Conservation (phyloP, 2,888 invertebrate species). For the Oeneis ivallda region DNA sequence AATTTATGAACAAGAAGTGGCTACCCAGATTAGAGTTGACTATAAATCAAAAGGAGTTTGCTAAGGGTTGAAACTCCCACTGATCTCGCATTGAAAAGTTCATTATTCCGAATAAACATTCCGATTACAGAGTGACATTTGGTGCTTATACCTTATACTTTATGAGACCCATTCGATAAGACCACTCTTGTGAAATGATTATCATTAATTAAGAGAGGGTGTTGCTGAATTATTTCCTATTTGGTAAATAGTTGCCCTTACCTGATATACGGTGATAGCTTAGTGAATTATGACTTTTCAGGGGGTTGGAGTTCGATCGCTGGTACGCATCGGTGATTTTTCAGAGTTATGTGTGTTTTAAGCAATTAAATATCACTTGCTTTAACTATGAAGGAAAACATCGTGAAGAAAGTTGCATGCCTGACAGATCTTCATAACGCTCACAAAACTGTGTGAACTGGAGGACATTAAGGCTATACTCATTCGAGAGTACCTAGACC, state of each 20-base stretch:
- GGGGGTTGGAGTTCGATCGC: too few relatives aligned
- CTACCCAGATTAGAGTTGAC: constrained; percentile 1
- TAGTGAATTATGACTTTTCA: too few relatives aligned
- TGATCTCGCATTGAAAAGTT: constrained; percentile 14
- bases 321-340: too few relatives aligned
- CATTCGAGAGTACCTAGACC: too few relatives aligned
- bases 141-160: not conserved
- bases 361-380: too few relatives aligned
- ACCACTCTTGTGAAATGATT: not conserved
- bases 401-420: not conserved
- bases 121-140: constrained; percentile 8
- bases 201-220: not conserved
- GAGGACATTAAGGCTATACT: too few relatives aligned
- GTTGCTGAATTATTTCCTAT: not conserved
- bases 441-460: too few relatives aligned
- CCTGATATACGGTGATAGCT: too few relatives aligned
- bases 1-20: not conserved
- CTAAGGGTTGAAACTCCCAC: constrained; percentile 10
- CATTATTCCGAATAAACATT: constrained; percentile 11
- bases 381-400: too few relatives aligned
- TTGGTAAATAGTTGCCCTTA: not conserved
- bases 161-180: not conserved
- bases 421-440: too few relatives aligned
- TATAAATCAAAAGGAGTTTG: constrained; percentile 14
- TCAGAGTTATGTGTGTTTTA: too few relatives aligned